Percentiles rank a stretch among this genome's conserved stretches.
Conservation (phyloP, 2,797 vertebrate genomes). For the Diglossa cyanea region DNA sequence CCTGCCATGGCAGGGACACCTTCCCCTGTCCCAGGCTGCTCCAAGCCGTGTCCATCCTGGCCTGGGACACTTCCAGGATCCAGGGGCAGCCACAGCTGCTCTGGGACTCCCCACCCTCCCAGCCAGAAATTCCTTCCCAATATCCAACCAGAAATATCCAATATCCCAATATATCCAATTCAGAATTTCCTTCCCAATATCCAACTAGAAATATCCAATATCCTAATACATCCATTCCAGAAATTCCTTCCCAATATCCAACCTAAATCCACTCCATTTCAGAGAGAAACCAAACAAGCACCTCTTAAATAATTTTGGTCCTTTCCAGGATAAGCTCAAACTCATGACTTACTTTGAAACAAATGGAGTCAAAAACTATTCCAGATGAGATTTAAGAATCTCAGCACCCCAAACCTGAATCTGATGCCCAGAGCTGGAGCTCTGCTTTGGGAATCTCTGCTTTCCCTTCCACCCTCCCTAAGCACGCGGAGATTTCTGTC, state of each 20-base stretch:
- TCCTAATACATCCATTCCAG: too few relatives aligned
- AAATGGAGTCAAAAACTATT: rapidly evolving
- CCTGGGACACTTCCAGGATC: rapidly evolving
- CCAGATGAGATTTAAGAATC: not conserved
- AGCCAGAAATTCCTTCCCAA: too few relatives aligned
- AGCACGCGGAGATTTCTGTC: not conserved
- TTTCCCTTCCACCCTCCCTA: not conserved
- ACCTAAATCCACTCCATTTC: not conserved
- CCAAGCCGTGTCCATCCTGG: rapidly evolving
- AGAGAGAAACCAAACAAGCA: not conserved
- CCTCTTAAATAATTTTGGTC: not conserved
- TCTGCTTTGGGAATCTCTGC: not conserved
- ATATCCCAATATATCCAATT: too few relatives aligned
- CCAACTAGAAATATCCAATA: not conserved
- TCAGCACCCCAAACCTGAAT: not conserved
- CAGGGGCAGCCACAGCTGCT: not conserved
- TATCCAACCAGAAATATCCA: not conserved
- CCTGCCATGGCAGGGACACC: not conserved
- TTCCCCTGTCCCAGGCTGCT: rapidly evolving
- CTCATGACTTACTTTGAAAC: not conserved
- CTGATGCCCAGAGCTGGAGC: not conserved
- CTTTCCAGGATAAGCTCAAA: not conserved
- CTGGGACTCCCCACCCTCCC: not conserved
- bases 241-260: too few relatives aligned
- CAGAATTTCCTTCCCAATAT: too few relatives aligned